Conservation (phyloP, 2,888 invertebrate species). For the Trissolcus japonicus region DNA sequence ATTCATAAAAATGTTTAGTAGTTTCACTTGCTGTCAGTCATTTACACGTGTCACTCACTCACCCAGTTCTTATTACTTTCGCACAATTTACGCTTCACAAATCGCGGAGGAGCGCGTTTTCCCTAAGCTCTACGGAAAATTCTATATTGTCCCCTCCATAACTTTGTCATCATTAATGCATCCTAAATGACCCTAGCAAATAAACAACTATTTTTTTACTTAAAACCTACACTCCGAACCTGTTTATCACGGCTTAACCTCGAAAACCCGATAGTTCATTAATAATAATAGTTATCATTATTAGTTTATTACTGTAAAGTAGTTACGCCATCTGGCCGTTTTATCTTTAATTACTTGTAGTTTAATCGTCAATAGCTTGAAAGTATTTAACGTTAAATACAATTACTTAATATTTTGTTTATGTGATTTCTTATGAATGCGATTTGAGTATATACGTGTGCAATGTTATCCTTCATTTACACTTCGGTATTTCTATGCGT, state of each 20-base stretch:
- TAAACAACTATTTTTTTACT: slow-evolving; percentile 66
- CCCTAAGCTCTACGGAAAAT: slow-evolving; percentile 65
- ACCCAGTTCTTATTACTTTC: slow-evolving; percentile 50
- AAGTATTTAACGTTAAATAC: slow-evolving; percentile 75
- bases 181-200: slow-evolving; percentile 68
- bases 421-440: slow-evolving; percentile 72
- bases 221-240: slow-evolving; percentile 63
- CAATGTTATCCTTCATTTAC: slow-evolving; percentile 64
- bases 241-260: slow-evolving; percentile 73
- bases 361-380: slow-evolving; percentile 75
- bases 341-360: slow-evolving; percentile 73
- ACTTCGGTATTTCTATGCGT: slow-evolving; percentile 51
- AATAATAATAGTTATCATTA: slow-evolving; percentile 73
- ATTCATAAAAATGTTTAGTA: slow-evolving; percentile 63
- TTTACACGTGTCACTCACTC: slow-evolving; percentile 59
- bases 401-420: slow-evolving; percentile 74
- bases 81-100: slow-evolving; percentile 59
- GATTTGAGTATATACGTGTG: slow-evolving; percentile 73
- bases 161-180: slow-evolving; percentile 56
- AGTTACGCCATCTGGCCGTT: slow-evolving; percentile 66
- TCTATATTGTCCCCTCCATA: slow-evolving; percentile 61
- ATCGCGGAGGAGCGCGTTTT: slow-evolving; percentile 61
- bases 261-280: slow-evolving; percentile 71
- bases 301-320: slow-evolving; percentile 72
- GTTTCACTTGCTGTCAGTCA: slow-evolving; percentile 63